phyloP scores from a whole-genome alignment of 2,113 vertebrate species.

The Arvicanthis niloticus region DNA sequence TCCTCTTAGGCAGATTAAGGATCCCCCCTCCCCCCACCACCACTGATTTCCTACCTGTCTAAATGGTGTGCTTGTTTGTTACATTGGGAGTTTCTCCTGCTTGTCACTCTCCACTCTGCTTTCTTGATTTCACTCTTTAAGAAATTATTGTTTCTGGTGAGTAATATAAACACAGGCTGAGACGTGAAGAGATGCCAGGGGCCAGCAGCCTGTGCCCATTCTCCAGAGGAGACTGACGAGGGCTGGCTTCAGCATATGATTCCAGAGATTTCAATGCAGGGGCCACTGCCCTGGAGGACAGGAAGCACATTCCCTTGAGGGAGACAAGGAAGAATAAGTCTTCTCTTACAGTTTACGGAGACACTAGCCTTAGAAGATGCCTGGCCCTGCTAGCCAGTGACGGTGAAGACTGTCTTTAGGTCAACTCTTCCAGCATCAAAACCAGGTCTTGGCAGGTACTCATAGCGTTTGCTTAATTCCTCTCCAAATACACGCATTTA shows the following conservation, averaged over 20 bases:
- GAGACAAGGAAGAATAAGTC: not conserved
- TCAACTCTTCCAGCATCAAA: slow-evolving; percentile 14
- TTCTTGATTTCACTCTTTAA: not conserved
- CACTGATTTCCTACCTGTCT: not conserved
- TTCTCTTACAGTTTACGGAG: not conserved
- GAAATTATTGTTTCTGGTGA: slow-evolving; percentile 19
- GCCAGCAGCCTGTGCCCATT: too few species aligned
- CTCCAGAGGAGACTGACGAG: not conserved
- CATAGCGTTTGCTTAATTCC: slow-evolving; percentile 30
- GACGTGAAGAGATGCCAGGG: not conserved
- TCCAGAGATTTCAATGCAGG: not conserved
- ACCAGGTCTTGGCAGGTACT: slow-evolving; percentile 45
- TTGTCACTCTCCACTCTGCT: not conserved
- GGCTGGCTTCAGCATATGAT: not conserved
- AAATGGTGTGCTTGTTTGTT: not conserved
- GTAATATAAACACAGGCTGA: not conserved
- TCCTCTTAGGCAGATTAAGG: not conserved
- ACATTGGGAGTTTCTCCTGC: not conserved
- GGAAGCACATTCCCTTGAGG: not conserved
- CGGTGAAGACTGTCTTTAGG: slow-evolving; percentile 28
- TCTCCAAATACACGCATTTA: slow-evolving; percentile 50
- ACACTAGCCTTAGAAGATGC: not conserved
- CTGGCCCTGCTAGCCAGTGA: slow-evolving; percentile 19
- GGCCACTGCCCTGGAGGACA: not conserved
- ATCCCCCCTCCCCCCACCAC: not conserved